Conservation (phyloP, 2,888 invertebrate genomes). For the Andrena minutula region DNA sequence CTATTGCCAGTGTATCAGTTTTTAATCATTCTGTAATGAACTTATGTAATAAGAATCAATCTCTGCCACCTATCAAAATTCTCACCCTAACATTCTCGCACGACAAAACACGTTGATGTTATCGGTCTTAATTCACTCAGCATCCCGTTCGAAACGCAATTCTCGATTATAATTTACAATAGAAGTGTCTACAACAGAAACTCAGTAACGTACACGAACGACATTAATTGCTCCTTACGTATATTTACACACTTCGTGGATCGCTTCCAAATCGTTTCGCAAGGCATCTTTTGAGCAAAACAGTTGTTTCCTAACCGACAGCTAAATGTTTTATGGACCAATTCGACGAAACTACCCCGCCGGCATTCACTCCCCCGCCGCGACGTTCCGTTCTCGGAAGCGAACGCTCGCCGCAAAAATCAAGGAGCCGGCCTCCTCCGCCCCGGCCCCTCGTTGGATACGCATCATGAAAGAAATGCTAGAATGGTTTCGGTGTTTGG, state of each 20-base stretch:
- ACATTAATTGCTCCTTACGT: constrained; percentile 72
- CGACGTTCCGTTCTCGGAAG: background rate
- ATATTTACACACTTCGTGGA: constrained; percentile 76
- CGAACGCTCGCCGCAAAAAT: constrained; percentile 17
- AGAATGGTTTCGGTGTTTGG: constrained; percentile 13
- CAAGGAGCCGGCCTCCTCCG: background rate
- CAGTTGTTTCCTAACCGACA: constrained; percentile 69
- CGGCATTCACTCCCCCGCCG: background rate
- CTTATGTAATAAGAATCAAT: constrained; percentile 58
- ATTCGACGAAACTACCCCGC: background rate
- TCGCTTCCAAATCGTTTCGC: constrained; percentile 75
- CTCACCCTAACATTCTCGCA: constrained; percentile 63
- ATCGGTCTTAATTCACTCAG: constrained; percentile 36
- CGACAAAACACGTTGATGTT: constrained; percentile 57
- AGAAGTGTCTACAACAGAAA: constrained; percentile 65
- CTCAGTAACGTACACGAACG: constrained; percentile 66
- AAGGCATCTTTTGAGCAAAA: constrained; percentile 82
- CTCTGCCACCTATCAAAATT: constrained; percentile 63
- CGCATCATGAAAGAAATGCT: background rate
- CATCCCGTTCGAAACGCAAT: constrained; percentile 52
- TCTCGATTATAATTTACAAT: constrained; percentile 65
- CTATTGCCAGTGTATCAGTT: constrained; percentile 58
- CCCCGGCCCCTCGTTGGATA: background rate
- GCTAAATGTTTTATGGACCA: constrained; percentile 37
- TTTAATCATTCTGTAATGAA: constrained; percentile 65